Conservation (phyloP, 2,113 vertebrate genomes). For the Oncorhynchus keta region DNA sequence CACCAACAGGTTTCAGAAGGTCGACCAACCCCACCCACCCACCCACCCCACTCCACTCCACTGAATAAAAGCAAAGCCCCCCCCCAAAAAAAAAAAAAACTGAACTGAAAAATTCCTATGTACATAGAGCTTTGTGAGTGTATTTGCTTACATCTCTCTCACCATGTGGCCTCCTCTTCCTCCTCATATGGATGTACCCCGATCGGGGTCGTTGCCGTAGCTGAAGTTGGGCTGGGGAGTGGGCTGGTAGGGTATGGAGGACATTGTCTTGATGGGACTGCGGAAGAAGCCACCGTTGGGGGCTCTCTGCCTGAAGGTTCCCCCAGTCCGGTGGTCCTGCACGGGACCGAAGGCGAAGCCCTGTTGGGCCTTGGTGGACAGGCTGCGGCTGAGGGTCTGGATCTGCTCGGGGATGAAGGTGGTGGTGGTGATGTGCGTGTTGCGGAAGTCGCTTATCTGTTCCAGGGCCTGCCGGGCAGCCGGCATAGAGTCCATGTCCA, state of each 20-base stretch:
- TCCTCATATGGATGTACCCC: slow-evolving; percentile 96
- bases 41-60: slow-evolving; percentile 29
- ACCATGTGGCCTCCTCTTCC: slow-evolving; percentile 25
- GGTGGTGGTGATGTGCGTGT: slow-evolving; percentile 99
- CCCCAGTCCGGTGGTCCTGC: slow-evolving; percentile 95
- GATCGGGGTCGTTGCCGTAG: slow-evolving; percentile 94
- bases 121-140: slow-evolving; percentile 66
- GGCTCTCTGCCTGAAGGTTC: slow-evolving; percentile 95
- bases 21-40: slow-evolving; percentile 18
- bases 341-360: slow-evolving; percentile 92
- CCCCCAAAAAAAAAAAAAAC: slow-evolving; percentile 46
- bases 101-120: slow-evolving; percentile 66
- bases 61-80: slow-evolving; percentile 46
- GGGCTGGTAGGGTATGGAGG: slow-evolving; percentile 96
- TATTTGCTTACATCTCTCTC: slow-evolving; percentile 40
- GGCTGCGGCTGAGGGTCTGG: slow-evolving; percentile 98
- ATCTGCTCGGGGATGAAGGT: slow-evolving; percentile 99
- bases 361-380: slow-evolving; percentile 95
- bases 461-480: slow-evolving; percentile 95
- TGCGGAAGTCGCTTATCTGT: slow-evolving; percentile 99
- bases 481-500: slow-evolving; percentile 97
- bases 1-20: neutral
- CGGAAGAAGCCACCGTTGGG: slow-evolving; percentile 98
- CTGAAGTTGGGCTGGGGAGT: slow-evolving; percentile 96
- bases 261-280: slow-evolving; percentile 99